These are phyloP conservation scores for Stichodactyla helianthus DNA, from an alignment of 64 coral and sea anemone genomes.

Conservation along the genomic window DNA sequence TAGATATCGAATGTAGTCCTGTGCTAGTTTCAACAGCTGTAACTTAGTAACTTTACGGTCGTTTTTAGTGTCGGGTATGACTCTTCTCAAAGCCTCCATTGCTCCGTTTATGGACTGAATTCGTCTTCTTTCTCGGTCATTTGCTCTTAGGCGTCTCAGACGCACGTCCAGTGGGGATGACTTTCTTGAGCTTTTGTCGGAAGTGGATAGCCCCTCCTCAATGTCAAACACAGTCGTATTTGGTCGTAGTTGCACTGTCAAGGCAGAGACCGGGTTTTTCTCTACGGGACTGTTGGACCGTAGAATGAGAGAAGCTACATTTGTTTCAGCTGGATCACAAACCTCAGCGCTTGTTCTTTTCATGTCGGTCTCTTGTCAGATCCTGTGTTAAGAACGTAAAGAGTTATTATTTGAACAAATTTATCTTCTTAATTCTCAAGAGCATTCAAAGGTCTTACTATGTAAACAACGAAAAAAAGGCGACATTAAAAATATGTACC, in stretches of 20 bases:
- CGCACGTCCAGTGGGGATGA: slow-evolving; percentile 54
- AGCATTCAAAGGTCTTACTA: not conserved
- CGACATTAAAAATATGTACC: not conserved
- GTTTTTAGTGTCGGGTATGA: slow-evolving; percentile 67
- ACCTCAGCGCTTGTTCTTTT: not conserved
- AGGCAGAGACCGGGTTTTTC: not conserved
- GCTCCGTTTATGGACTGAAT: slow-evolving; percentile 86
- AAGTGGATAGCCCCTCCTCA: not conserved
- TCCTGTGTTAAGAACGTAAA: not conserved
- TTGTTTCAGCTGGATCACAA: not conserved
- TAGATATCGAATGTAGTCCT: slow-evolving; percentile 77
- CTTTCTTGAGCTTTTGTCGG: not conserved
- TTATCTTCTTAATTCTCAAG: slow-evolving; percentile 1
- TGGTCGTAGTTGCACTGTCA: not conserved
- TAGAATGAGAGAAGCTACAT: not conserved
- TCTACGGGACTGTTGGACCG: not conserved
- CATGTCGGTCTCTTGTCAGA: not conserved
- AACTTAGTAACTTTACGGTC: slow-evolving; percentile 92
- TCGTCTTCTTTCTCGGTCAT: slow-evolving; percentile 70
- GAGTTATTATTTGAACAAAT: not conserved
- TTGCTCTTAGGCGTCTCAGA: slow-evolving; percentile 64
- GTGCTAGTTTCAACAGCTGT: slow-evolving; percentile 77
- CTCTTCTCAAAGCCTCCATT: slow-evolving; percentile 75
- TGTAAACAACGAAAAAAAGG: not conserved
- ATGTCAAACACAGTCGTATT: not conserved